Evolutionary conservation across 2,113 vertebrate species (phyloP), one percentile per base, ranked within the genome.

Genomic region (Marcusenius ussheri): DNA sequence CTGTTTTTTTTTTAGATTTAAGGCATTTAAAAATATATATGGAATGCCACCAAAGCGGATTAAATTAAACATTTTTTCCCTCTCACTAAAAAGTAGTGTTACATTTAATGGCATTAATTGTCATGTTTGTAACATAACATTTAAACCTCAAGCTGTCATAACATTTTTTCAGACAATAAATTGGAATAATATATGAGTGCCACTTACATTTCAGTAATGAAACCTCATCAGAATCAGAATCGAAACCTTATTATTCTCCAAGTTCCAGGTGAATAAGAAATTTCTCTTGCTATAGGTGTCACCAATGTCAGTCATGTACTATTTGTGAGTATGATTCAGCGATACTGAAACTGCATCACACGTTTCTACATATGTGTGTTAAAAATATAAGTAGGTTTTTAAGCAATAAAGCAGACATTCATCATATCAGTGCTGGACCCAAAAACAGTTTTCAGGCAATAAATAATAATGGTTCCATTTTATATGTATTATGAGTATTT

Each of bases 11-110:
- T 92, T 94, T 92, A 90, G 83, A 91, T 92, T 90, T 94, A 92
- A 92, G 86, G 88, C 91, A 91, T 93, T 53, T 93, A 94, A 92
- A 95, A 95, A 94, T 94, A 94, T 88, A 90, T 90, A 47, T 85
- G 84, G 13, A 87, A 87, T 35, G 17, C 27, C 50, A 53, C 47
- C 45, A 39, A 19, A 51, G 49, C 5, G n/a, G 27, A 51, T 51
- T 87, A 53, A 87, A 50, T 45, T 53, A 9, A 87, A 13, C 39
- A 47, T 46, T 47, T 35, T 46, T n/a, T 8, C 19, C 19, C 39
- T 42, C 39, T 83, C 45, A 83, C 17, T 10, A 47, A 31, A 87
- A 31, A 19, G 1, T 4, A 51, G 11, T 49, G 84, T 17, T 11
- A 15, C n/a, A 51, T 27, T 21, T 50, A 49, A 45, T 27, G 46